These are phyloP conservation scores for Himantopus leucocephalus DNA, from an alignment of 2,113 vertebrate species.

Conservation along the genomic window DNA sequence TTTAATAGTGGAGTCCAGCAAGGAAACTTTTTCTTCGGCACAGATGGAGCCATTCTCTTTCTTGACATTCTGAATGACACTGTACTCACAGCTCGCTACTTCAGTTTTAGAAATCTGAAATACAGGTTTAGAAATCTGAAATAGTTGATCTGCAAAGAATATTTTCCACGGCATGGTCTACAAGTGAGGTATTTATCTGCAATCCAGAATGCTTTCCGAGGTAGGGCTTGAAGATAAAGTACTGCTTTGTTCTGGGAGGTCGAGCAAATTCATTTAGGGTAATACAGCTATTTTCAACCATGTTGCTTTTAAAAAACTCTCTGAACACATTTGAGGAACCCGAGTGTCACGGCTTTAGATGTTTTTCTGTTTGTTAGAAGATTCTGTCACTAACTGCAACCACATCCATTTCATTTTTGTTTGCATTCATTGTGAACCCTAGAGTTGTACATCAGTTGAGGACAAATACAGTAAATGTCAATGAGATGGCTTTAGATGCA, in stretches of 20 bases:
- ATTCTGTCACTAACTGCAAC: not conserved
- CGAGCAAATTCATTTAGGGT: conserved; percentile 5
- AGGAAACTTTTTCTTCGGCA: not conserved
- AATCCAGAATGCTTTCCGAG: not conserved
- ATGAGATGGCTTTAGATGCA: not conserved
- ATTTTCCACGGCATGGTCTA: not conserved
- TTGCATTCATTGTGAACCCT: not conserved
- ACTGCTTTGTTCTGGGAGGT: conserved; percentile 40
- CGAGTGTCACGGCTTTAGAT: not conserved
- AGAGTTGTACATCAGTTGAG: not conserved
- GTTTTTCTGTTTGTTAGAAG: not conserved
- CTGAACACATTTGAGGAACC: not conserved
- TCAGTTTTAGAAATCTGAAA: not conserved
- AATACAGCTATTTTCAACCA: not conserved
- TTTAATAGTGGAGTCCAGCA: not conserved
- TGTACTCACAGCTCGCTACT: not conserved
- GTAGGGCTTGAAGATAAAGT: conserved; percentile 11
- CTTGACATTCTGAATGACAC: accelerated
- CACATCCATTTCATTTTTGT: not conserved
- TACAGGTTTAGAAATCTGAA: not conserved
- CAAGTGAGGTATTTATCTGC: conserved; percentile 32
- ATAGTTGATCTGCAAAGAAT: not conserved
- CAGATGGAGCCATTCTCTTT: not conserved
- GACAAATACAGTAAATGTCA: not conserved
- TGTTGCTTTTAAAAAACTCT: not conserved